phyloP scores from a whole-genome alignment of 2,113 vertebrate species.

The Sarotherodon lohbergeri region DNA sequence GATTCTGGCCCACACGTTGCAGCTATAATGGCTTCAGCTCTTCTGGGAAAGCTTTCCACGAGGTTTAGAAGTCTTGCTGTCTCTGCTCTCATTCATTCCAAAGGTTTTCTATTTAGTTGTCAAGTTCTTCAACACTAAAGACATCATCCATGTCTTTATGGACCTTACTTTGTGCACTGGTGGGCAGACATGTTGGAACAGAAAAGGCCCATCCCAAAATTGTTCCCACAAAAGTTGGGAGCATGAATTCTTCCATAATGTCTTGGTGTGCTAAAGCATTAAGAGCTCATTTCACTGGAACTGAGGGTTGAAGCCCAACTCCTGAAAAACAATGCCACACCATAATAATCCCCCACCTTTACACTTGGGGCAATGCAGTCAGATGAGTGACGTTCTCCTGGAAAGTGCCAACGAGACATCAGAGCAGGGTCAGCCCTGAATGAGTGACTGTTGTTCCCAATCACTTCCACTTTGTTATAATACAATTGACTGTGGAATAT shows the following conservation, averaged over 20 bases:
- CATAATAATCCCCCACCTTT: background rate
- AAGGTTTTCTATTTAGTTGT: background rate
- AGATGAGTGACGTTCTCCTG: background rate
- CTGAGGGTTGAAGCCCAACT: background rate
- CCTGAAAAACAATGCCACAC: background rate
- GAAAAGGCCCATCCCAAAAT: rapidly evolving
- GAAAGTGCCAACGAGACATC: background rate
- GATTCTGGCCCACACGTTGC: rapidly evolving
- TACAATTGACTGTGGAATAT: background rate
- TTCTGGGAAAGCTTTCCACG: background rate
- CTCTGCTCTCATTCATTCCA: background rate
- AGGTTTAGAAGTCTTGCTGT: background rate
- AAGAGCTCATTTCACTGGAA: background rate
- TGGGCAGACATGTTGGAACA: background rate
- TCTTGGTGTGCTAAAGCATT: background rate
- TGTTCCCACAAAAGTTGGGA: background rate
- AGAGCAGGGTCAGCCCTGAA: rapidly evolving
- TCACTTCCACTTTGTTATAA: background rate
- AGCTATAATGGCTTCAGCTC: background rate
- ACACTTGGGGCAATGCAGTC: background rate
- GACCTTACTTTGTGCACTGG: background rate
- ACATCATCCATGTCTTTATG: background rate
- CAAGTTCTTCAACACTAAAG: background rate
- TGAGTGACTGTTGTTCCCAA: background rate
- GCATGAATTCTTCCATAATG: background rate